Evolutionary conservation across 30 jellyfish, hydroid and myxozoan species (phyloP), one percentile per base, ranked within the genome.

Genomic region (Phacellophora camtschatica): DNA sequence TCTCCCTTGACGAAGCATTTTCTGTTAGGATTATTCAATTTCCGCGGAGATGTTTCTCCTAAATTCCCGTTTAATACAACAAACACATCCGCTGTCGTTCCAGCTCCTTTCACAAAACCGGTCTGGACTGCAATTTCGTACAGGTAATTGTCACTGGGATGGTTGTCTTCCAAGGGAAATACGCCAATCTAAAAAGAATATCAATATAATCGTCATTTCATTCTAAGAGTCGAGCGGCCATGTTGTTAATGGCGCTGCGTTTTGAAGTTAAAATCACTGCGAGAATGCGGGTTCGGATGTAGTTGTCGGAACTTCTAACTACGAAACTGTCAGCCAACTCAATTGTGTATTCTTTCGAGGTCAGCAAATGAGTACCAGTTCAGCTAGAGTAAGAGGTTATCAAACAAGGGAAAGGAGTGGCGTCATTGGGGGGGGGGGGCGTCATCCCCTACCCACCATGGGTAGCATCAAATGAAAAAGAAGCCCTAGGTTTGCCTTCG

Each of bases 41-140:
- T 78, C 10, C 96, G 89, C 2, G 98, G 98, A 23, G 98, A 69
- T 8, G 96, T 48, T 66, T 84, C 98, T 11, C 96, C 96, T 12
- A 74, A 70, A 22, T 37, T 65, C 5, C 98, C 98, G 39, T 37
- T 28, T 35, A 90, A 25, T 45, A 83, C 72, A 56, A 92, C 53
- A 56, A 92, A 77, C 29, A 92, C 95, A 24, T 92, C 98, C 0
- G 98, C 80, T 0, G 98, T 84, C 11, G 98, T 69, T 6, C 95
- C 77, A 2, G 92, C 79, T 0, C 92, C 88, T 13, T 71, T 51
- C 19, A 13, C 84, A 56, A 77, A 92, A 8, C 98, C 98, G 19
- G 98, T 92, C 61, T 79, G 93, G 45, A 92, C 98, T 12, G 84
- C 83, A 43, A 92, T 30, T 33, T 92, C 98, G 59, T 92, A 92